These are phyloP conservation scores for Coturnix japonica DNA, from an alignment of 2,113 vertebrate species.

Conservation along the genomic window DNA sequence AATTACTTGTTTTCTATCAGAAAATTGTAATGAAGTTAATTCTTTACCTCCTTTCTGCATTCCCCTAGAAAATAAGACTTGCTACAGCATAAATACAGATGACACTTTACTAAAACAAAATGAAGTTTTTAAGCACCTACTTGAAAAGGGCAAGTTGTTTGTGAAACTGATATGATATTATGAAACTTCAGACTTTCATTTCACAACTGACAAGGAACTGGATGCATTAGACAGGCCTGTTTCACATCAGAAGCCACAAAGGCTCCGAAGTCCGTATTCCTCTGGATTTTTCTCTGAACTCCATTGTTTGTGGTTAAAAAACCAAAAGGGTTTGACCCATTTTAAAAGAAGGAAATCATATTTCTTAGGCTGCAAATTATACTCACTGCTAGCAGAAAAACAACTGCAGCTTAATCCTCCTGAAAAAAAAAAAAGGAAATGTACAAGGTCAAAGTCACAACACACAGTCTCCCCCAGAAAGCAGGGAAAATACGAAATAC, in stretches of 20 bases:
- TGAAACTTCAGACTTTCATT: constrained; percentile 62
- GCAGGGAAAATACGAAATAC: not conserved
- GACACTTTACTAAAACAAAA: constrained; percentile 15
- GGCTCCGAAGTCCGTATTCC: constrained; percentile 29
- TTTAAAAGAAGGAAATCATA: constrained; percentile 63
- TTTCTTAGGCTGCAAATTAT: constrained; percentile 32
- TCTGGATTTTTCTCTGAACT: constrained; percentile 49
- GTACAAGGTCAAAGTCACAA: constrained; percentile 35
- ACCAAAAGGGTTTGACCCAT: constrained; percentile 34
- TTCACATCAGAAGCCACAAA: constrained; percentile 61
- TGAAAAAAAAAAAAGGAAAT: constrained; percentile 21
- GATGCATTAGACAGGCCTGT: constrained; percentile 48
- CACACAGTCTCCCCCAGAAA: not conserved
- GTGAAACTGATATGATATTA: constrained; percentile 49
- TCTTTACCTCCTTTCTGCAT: not conserved
- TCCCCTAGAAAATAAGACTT: not conserved
- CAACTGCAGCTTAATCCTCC: constrained; percentile 11
- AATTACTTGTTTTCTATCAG: not conserved
- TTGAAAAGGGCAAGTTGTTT: constrained; percentile 47
- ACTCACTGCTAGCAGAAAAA: not conserved
- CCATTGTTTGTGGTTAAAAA: constrained; percentile 56
- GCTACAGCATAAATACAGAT: not conserved
- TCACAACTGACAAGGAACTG: constrained; percentile 55
- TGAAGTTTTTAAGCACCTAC: constrained; percentile 18
- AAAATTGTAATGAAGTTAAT: not conserved